Percentiles rank a stretch among this genome's conserved stretches.
phyloP scores from a whole-genome alignment of 2,888 invertebrate genomes.

The Sepiola atlantica region DNA sequence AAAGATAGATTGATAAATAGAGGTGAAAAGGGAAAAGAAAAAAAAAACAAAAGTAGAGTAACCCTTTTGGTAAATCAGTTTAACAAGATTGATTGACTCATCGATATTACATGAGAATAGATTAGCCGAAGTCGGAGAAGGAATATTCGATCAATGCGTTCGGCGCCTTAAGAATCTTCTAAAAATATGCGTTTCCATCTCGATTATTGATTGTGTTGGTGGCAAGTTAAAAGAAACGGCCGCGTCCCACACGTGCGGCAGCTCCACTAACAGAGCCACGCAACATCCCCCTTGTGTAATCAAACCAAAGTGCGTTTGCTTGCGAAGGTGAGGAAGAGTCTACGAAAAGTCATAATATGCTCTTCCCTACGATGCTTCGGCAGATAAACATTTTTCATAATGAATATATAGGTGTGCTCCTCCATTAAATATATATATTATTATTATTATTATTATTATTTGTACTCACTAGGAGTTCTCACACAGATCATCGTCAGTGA shows the following conservation, averaged over 20 bases:
- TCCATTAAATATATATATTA: too few species aligned
- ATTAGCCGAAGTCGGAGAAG: background rate
- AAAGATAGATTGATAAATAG: background rate
- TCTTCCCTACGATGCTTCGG: background rate
- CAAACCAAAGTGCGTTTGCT: background rate
- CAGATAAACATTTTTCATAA: background rate
- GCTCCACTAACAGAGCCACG: background rate
- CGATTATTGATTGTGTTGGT: background rate
- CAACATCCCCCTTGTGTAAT: background rate
- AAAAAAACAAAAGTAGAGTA: background rate
- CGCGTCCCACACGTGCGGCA: background rate
- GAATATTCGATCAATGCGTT: background rate
- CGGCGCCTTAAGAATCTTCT: conserved; percentile 4
- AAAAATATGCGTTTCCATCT: background rate
- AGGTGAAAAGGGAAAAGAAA: background rate
- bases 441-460: too few species aligned
- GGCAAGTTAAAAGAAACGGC: background rate
- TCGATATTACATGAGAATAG: background rate
- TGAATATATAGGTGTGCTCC: background rate
- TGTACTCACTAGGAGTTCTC: too few species aligned
- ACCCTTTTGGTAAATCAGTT: background rate
- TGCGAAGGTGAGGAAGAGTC: background rate
- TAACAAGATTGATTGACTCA: background rate
- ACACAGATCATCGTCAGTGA: too few species aligned
- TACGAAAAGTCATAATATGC: background rate